Conservation (phyloP, 2,113 vertebrate species). For the Hyperoodon ampullatus region DNA sequence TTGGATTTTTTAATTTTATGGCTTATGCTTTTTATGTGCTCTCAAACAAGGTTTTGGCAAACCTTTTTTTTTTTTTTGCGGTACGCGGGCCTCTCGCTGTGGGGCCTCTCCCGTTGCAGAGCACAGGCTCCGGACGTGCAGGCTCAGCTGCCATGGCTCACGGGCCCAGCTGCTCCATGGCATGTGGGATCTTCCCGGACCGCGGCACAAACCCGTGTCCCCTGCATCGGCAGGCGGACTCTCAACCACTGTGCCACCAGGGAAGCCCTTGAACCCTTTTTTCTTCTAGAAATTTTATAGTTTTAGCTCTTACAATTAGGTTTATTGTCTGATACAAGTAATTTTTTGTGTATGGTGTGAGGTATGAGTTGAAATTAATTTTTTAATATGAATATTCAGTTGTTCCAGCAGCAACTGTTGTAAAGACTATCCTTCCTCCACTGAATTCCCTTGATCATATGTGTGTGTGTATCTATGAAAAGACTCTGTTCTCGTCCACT, state of each 20-base stretch:
- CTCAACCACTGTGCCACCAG: too few species aligned
- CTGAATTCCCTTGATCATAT: background rate
- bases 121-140: too few species aligned
- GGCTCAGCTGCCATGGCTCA: too few species aligned
- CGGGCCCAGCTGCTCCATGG: too few species aligned
- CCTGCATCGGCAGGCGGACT: too few species aligned
- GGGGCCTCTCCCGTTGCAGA: too few species aligned
- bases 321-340: background rate
- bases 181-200: too few species aligned
- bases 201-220: too few species aligned
- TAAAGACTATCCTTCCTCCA: background rate
- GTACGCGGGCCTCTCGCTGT: too few species aligned
- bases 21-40: background rate
- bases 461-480: background rate
- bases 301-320: background rate
- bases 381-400: background rate
- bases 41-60: background rate
- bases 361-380: slow-evolving; percentile 11
- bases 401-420: background rate
- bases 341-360: background rate
- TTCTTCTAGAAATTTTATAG: background rate
- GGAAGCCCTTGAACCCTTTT: background rate
- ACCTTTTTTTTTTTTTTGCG: too few species aligned
- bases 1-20: slow-evolving; percentile 14
- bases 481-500: background rate